These are phyloP conservation scores for Atethmia centrago DNA, from an alignment of 2,888 invertebrate species.

Conservation along the genomic window DNA sequence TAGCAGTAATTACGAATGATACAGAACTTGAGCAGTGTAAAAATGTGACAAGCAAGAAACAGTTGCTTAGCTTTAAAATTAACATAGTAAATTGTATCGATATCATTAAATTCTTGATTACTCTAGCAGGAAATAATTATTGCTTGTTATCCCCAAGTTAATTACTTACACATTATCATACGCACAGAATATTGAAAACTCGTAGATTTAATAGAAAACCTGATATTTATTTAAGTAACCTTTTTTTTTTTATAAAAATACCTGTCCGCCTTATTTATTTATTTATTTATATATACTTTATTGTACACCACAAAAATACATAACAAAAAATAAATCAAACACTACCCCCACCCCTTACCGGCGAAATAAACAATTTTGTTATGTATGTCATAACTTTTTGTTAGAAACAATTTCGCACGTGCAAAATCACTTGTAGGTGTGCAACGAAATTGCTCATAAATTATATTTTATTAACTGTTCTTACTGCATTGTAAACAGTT, in stretches of 20 bases:
- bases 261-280: too few species aligned
- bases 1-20: neutral
- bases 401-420: neutral
- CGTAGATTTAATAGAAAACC: neutral
- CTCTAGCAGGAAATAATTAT: neutral
- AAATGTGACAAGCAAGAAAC: neutral
- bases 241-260: neutral
- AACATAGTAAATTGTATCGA: neutral
- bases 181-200: neutral
- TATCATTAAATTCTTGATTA: neutral
- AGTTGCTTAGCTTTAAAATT: neutral
- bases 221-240: neutral
- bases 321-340: too few species aligned
- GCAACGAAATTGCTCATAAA: slow-evolving; percentile 7
- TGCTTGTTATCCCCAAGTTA: neutral
- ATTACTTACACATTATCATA: slow-evolving; percentile 4
- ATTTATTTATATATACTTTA: too few species aligned
- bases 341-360: too few species aligned
- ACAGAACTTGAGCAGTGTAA: neutral
- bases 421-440: neutral
- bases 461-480: neutral
- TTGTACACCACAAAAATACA: too few species aligned
- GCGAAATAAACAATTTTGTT: neutral
- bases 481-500: neutral
- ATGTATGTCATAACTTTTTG: neutral